Percentiles rank a stretch among this genome's conserved stretches.
phyloP scores from a whole-genome alignment of 1,140 invertebrate species.

The Formica selysi region DNA sequence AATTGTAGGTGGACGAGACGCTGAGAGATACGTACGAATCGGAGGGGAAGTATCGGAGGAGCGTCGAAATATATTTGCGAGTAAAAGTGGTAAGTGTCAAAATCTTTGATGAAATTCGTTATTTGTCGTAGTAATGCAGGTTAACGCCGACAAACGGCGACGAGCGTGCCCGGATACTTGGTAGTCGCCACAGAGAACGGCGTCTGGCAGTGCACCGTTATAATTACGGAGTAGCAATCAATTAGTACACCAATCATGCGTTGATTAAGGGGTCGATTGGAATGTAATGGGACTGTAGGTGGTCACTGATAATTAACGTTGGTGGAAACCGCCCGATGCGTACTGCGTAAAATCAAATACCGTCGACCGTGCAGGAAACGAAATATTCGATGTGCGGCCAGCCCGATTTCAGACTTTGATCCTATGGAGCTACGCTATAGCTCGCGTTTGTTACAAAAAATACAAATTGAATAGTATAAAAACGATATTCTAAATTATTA shows the following conservation, averaged over 20 bases:
- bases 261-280: conserved; percentile 86
- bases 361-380: conserved; percentile 82
- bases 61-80: neutral
- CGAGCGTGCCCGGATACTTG: conserved; percentile 78
- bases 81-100: neutral
- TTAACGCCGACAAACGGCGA: neutral
- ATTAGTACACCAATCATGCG: conserved; percentile 86
- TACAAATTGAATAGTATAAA: neutral
- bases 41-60: neutral
- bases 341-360: conserved; percentile 86
- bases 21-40: neutral
- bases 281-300: conserved; percentile 86
- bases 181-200: conserved; percentile 81
- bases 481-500: neutral
- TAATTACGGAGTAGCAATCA: conserved; percentile 87
- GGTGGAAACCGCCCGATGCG: conserved; percentile 83
- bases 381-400: conserved; percentile 80
- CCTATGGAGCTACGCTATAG: neutral
- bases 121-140: conserved; percentile 19
- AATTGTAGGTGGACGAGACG: no score
- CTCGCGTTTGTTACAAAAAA: neutral
- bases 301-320: conserved; percentile 86
- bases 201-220: conserved; percentile 85
- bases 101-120: conserved; percentile 1
- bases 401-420: conserved; percentile 56